Base-by-base conservation (phyloP, 1,140 invertebrate species). In the Choristoneura fumiferana region DNA sequence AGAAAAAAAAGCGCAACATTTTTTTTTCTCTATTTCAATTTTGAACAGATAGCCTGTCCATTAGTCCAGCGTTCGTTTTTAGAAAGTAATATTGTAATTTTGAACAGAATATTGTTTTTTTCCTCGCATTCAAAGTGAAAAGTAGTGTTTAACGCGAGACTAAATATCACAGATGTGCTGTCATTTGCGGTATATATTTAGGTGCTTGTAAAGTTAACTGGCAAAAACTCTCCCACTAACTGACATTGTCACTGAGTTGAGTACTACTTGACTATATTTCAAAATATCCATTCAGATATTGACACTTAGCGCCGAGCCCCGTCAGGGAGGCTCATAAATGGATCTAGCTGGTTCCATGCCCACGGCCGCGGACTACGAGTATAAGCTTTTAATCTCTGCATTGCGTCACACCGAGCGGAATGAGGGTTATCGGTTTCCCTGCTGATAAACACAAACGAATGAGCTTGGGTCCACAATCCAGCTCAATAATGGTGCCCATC, bases 331-430 rank as follows among this genome's bases (percentile, higher is more conserved):
- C 69, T 76, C 67, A 76, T 72, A 73, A n/a, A 76, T 76, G 73
- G 81, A 81, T 86, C 70, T 69, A 66, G 67, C 67, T 60, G 61
- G 64, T 72, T 69, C 65, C 69, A 74, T 70, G 77, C 75, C 66
- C 71, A 71, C 62, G 68, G 63, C 69, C 64, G 71, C 65, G 71
- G 73, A 65, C 71, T 78, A 74, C 71, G 70, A 71, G 67, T 81
- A 76, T 81, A 87, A 84, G 69, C 84, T 76, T 84, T 85, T 85
- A 87, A 87, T 85, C 82, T 81, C 81, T 84, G 76, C 82, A 83
- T 84, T 82, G 81, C 81, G 82, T 81, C 84, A 83, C 74, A 71
- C 77, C 68, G 65, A 76, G 75, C 78, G 69, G 77, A 87, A 84
- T 82, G 77, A 82, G 80, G 74, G 78, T 82, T 87, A 87, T 87